Base-by-base conservation (phyloP, 2,888 invertebrate species). In the Gymnoscelis rufifasciata region DNA sequence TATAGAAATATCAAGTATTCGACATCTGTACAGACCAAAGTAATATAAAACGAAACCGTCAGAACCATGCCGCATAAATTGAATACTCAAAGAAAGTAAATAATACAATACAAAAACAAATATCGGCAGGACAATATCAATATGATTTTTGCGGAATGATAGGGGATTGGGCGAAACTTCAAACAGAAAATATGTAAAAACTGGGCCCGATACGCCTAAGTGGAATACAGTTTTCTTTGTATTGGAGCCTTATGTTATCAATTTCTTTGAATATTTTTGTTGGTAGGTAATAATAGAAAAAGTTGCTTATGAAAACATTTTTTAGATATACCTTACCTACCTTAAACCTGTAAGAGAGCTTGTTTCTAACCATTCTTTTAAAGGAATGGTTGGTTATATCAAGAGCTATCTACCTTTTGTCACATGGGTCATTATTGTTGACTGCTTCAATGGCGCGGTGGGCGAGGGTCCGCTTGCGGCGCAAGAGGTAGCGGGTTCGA, bases 131-230 rank as follows among this genome's bases (percentile, higher is more conserved):
- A 69, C 67, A 70, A 65, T 71, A 70, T 67, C 61, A 51, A 40
- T 54, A 54, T 59, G 66, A 71, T 73, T 71, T 71, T 72, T 66
- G 66, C 60, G 59, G 66, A 69, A 74, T 74, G 74, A 76, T 77
- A n/a, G n/a, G 74, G 71, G 73, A 74, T 74, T 64, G 62, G 60
- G 43, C 54, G 55, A 67, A 71, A 74, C 49, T 54, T 57, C 37
- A 36, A 48, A 40, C 39, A 37, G 53, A 62, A 65, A 68, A 71
- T 74, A 76, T 77, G 76, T 71, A 74, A 76, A 76, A 76, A 64
- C 45, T 27, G 48, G 43, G 54, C 39, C 58, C 62, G 72, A 74
- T 73, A 74, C 66, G 69, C 62, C 63, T 31, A 33, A 33, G 7
- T 23, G 3, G 7, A 15, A 35, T 19, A 35, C 35, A 35, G 35